phyloP scores from a whole-genome alignment of 2,888 invertebrate species.

The Dryocosmus kuriphilus region DNA sequence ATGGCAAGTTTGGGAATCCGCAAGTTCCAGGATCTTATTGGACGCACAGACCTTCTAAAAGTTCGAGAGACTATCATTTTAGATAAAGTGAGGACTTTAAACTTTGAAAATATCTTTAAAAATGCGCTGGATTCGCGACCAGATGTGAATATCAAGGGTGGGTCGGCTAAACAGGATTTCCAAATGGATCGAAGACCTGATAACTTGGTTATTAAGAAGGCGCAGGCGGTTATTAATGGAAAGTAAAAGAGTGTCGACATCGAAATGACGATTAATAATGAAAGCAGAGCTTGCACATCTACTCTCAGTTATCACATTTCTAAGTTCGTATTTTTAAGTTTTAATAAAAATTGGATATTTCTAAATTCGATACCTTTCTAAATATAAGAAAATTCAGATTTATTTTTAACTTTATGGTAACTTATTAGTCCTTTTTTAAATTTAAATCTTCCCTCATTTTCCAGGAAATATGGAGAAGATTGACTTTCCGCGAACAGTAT shows the following conservation, averaged over 20 bases:
- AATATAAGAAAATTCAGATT: background rate
- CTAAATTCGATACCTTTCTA: too few relatives aligned
- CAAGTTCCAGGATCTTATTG: constrained; percentile 93
- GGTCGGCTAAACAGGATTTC: constrained; percentile 91
- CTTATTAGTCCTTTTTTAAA: background rate
- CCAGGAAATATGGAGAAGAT: constrained; percentile 90
- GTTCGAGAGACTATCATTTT: constrained; percentile 84
- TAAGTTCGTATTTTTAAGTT: constrained; percentile 82
- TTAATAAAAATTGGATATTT: background rate
- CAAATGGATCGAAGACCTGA: constrained; percentile 91
- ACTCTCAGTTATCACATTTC: constrained; percentile 97
- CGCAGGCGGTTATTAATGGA: constrained; percentile 87
- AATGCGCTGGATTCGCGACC: constrained; percentile 94
- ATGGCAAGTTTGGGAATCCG: constrained; percentile 96
- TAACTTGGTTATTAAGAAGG: constrained; percentile 86
- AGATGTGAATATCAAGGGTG: constrained; percentile 93
- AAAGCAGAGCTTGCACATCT: constrained; percentile 94
- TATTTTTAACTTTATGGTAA: background rate
- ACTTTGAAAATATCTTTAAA: constrained; percentile 91
- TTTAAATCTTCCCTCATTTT: too few relatives aligned
- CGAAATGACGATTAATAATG: constrained; percentile 90
- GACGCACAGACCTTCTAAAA: constrained; percentile 92
- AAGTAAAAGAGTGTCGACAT: constrained; percentile 84
- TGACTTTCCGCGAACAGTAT: constrained; percentile 91
- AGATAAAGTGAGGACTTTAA: constrained; percentile 90